These are phyloP conservation scores for Manis pentadactyla DNA, from an alignment of 2,797 vertebrate genomes.

Conservation along the genomic window DNA sequence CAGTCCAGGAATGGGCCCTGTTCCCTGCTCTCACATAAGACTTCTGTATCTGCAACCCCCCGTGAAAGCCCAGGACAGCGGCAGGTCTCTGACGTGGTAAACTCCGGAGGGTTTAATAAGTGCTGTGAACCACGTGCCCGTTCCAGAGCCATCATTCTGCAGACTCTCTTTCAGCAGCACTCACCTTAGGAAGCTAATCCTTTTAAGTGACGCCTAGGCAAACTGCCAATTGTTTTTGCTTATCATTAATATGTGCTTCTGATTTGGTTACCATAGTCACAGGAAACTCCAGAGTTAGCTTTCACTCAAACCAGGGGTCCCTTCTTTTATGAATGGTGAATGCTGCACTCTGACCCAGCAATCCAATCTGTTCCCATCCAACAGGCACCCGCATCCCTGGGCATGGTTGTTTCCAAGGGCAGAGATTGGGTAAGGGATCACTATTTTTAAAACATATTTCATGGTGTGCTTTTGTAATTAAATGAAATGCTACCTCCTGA, in stretches of 20 bases:
- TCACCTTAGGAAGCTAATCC: slow-evolving; percentile 68
- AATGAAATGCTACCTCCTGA: slow-evolving; percentile 25
- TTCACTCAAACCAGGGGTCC: slow-evolving; percentile 14
- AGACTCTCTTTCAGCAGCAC: not conserved
- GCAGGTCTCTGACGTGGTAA: not conserved
- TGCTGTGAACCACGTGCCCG: not conserved
- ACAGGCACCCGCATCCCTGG: not conserved
- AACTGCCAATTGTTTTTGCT: slow-evolving; percentile 71
- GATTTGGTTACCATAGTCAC: slow-evolving; percentile 76
- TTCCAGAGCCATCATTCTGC: not conserved
- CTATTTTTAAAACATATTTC: not conserved
- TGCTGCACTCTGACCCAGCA: not conserved
- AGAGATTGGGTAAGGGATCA: not conserved
- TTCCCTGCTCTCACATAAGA: not conserved
- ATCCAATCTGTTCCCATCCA: not conserved
- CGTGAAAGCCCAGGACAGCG: not conserved
- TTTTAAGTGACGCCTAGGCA: slow-evolving; percentile 70
- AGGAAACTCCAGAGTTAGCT: slow-evolving; percentile 26
- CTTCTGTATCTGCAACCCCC: not conserved
- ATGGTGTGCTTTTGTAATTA: not conserved
- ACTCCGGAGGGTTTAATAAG: not conserved
- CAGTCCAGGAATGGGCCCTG: not conserved
- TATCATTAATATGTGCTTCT: slow-evolving; percentile 61
- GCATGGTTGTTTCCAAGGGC: not conserved
- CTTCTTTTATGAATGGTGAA: slow-evolving; percentile 14